Percentiles rank a stretch among this genome's conserved stretches.
Evolutionary conservation across 2,113 vertebrate species (phyloP).

Genomic region (Scytalopus superciliaris): DNA sequence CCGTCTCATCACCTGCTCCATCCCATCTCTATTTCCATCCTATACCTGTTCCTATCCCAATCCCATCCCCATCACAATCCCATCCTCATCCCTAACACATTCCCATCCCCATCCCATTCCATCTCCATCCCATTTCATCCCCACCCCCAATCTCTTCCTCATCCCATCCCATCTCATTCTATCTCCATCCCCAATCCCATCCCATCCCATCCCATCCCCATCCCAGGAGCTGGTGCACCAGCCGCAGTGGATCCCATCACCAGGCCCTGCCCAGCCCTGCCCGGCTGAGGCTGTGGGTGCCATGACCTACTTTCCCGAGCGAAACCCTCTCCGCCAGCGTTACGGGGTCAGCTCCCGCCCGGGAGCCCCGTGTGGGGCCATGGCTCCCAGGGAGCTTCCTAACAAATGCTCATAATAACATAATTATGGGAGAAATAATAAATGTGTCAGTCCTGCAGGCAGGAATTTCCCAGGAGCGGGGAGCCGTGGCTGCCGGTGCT

Average conservation of each 20-base stretch:
- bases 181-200: not conserved
- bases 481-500: not conserved
- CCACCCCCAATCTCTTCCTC: not conserved
- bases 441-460: conserved; percentile 70
- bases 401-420: conserved; percentile 58
- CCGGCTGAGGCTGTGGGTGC: not conserved
- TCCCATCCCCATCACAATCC: not conserved
- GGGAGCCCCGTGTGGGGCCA: not conserved
- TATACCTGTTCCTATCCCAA: not conserved
- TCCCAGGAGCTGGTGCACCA: not conserved
- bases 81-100: not conserved
- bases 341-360: not conserved
- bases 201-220: not conserved
- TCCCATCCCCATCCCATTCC: no score
- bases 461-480: conserved; percentile 62
- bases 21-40: not conserved
- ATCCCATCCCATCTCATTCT: rapidly evolving
- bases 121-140: no score
- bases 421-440: conserved; percentile 76
- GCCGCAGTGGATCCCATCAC: not conserved
- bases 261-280: rapidly evolving
- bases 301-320: conserved; percentile 1
- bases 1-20: not conserved
- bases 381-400: conserved; percentile 55
- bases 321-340: not conserved